Percentiles rank a stretch among this genome's conserved stretches.
phyloP scores from a whole-genome alignment of 2,113 vertebrate genomes.

The Heterochromis multidens region DNA sequence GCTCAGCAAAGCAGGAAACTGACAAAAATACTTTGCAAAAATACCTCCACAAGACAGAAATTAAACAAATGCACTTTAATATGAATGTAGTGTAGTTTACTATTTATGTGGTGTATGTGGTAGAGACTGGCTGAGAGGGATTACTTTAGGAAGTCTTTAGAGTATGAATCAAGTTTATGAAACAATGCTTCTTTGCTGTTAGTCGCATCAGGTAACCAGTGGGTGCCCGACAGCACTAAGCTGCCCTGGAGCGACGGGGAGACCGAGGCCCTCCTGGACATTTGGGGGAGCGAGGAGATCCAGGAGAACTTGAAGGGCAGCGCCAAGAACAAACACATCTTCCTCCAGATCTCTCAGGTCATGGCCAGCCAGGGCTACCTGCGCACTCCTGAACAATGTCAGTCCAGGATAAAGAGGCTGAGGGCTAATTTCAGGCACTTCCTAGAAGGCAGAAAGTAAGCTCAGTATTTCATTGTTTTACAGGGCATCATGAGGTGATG shows the following conservation, averaged over 20 bases:
- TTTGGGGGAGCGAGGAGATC: conserved; percentile 70
- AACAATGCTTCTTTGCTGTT: not conserved
- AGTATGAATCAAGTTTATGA: not conserved
- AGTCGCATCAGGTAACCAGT: conserved; percentile 26
- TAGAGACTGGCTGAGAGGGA: no score
- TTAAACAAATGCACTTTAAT: no score
- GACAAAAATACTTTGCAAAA: no score
- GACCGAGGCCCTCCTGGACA: conserved; percentile 64
- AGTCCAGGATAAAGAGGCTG: conserved; percentile 75
- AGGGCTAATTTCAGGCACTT: conserved; percentile 69
- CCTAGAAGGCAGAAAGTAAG: conserved; percentile 63
- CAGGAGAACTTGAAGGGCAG: conserved; percentile 68
- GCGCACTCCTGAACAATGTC: conserved; percentile 71
- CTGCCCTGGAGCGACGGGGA: conserved; percentile 67
- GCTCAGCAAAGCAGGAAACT: no score
- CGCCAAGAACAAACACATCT: conserved; percentile 72
- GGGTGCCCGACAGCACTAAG: conserved; percentile 57
- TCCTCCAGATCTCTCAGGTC: conserved; percentile 65
- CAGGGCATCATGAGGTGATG: not conserved
- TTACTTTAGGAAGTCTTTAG: no score
- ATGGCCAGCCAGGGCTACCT: conserved; percentile 64
- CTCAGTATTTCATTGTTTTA: not conserved
- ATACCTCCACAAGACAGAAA: no score
- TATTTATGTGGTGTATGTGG: no score
- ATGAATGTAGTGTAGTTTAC: no score